phyloP scores from a whole-genome alignment of 2,888 invertebrate genomes.

The Pharmacophagus antenor region DNA sequence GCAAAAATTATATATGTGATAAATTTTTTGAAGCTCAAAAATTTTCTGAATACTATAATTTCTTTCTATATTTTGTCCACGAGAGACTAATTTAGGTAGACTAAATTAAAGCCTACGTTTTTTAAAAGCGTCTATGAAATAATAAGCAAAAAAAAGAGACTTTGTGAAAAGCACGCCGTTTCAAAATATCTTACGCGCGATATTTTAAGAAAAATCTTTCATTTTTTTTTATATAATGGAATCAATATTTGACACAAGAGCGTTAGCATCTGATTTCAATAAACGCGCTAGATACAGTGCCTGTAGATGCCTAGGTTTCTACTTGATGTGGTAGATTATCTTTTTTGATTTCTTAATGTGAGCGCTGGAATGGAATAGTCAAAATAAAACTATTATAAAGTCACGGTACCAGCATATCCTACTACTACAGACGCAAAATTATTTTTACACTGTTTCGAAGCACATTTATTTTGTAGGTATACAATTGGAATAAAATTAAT shows the following conservation, averaged over 20 bases:
- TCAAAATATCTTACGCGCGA: conserved; percentile 1
- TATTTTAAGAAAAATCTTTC: neutral
- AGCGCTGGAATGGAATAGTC: conserved; percentile 28
- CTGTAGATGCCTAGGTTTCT: conserved; percentile 23
- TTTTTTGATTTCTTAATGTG: conserved; percentile 21
- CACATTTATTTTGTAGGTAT: conserved; percentile 68
- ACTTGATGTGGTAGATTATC: conserved; percentile 19
- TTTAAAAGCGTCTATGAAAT: conserved; percentile 22
- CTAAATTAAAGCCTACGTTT: conserved; percentile 24
- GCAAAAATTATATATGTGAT: conserved; percentile 26
- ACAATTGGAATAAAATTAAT: conserved; percentile 67
- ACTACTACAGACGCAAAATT: conserved; percentile 57
- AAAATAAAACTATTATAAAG: conserved; percentile 35
- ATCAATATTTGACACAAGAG: neutral
- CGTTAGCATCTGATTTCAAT: neutral
- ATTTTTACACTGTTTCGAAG: conserved; percentile 72
- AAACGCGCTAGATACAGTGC: conserved; percentile 9
- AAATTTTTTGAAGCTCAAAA: conserved; percentile 29
- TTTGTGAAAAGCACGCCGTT: neutral
- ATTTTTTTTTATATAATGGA: neutral
- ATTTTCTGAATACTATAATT: conserved; percentile 22
- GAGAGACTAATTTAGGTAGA: conserved; percentile 29
- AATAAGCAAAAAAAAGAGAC: conserved; percentile 1
- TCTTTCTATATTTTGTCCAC: conserved; percentile 21
- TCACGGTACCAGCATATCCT: conserved; percentile 59